phyloP scores from a whole-genome alignment of 2,113 vertebrate species.

The Bucco capensis region DNA sequence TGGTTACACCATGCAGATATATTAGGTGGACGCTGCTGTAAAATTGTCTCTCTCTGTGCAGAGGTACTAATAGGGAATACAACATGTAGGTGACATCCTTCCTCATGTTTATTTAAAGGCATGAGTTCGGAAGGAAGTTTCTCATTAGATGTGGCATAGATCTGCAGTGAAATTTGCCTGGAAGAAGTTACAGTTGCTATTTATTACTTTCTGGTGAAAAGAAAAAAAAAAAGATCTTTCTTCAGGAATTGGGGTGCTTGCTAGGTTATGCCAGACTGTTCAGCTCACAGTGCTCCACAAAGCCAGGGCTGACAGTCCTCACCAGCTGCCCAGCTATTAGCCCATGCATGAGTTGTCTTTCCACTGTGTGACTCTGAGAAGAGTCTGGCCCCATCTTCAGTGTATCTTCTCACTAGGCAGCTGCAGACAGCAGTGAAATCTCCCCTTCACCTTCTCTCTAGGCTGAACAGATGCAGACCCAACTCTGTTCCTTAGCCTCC shows the following conservation, averaged over 20 bases:
- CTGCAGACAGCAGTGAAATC: neutral
- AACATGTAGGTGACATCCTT: neutral
- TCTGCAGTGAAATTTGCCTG: neutral
- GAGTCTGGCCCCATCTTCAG: neutral
- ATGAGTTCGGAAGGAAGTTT: neutral
- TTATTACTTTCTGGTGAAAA: neutral
- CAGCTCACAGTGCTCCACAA: neutral
- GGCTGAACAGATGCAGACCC: neutral
- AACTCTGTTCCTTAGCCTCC: neutral
- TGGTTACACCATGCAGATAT: too few relatives aligned
- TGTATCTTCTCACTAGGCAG: neutral
- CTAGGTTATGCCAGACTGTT: neutral
- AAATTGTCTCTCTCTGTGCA: neutral
- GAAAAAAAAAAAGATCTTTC: neutral
- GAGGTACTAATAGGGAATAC: neutral
- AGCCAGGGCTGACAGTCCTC: neutral
- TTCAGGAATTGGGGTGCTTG: neutral
- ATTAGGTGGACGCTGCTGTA: neutral
- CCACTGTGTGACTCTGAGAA: neutral
- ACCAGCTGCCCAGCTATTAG: neutral
- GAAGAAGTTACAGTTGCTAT: neutral
- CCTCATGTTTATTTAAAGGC: neutral
- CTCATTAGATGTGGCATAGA: neutral
- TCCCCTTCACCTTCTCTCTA: fast-evolving
- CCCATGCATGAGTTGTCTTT: too few relatives aligned